Conservation (phyloP, 2,888 invertebrate species). For the Tachystola acroxantha region DNA sequence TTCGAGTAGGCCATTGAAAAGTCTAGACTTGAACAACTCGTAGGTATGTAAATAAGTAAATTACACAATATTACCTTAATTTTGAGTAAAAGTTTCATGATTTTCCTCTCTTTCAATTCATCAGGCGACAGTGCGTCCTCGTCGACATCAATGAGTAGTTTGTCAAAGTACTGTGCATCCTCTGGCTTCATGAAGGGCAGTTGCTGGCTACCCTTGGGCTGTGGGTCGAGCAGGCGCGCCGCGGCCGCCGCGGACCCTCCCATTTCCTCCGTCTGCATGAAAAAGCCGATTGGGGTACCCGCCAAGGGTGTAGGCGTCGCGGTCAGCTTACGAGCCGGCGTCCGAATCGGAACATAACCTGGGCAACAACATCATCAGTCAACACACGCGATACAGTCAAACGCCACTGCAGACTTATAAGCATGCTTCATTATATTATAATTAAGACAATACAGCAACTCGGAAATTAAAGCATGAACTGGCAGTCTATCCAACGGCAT, state of each 20-base stretch:
- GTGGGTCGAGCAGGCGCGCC: conserved; percentile 91
- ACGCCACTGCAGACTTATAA: conserved; percentile 19
- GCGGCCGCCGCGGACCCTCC: conserved; percentile 89
- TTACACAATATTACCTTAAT: conserved; percentile 92
- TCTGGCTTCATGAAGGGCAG: conserved; percentile 99
- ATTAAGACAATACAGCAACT: conserved; percentile 32
- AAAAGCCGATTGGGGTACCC: conserved; percentile 95
- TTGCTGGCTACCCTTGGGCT: conserved; percentile 94
- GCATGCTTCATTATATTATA: conserved; percentile 14
- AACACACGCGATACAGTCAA: conserved; percentile 22
- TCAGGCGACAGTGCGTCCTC: conserved; percentile 97
- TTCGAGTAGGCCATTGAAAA: too few relatives aligned
- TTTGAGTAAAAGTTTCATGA: conserved; percentile 98
- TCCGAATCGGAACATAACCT: conserved; percentile 96
- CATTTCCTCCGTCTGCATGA: conserved; percentile 94
- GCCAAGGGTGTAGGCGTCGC: conserved; percentile 99
- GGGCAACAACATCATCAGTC: conserved; percentile 51
- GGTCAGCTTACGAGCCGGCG: conserved; percentile 97
- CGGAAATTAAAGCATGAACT: conserved; percentile 43
- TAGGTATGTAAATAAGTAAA: too few relatives aligned
- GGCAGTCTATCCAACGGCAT: conserved; percentile 59
- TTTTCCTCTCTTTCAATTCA: conserved; percentile 98
- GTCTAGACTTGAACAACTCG: too few relatives aligned
- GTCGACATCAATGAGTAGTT: conserved; percentile 97
- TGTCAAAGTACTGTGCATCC: conserved; percentile 99